phyloP scores from a whole-genome alignment of 2,797 vertebrate genomes.

The Aselliscus stoliczkanus region DNA sequence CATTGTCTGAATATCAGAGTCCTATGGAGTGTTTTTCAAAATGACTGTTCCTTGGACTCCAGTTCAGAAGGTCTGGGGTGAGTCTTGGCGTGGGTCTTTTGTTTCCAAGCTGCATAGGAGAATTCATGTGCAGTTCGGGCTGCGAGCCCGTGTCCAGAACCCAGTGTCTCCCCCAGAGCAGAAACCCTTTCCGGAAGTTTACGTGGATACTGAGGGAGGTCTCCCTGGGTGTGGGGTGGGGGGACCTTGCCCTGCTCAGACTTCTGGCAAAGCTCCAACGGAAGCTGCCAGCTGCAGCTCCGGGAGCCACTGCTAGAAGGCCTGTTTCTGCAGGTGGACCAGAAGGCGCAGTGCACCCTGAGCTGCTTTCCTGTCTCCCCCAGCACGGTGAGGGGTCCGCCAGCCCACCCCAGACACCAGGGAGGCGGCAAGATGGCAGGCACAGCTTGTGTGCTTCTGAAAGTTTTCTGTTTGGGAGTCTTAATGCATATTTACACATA shows the following conservation, averaged over 20 bases:
- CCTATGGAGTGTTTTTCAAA: no score
- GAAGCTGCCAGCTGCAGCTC: not conserved
- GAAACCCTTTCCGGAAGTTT: not conserved
- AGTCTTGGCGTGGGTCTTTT: not conserved
- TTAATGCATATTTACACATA: slow-evolving; percentile 56
- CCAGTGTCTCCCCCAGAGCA: not conserved
- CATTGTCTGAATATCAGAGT: not conserved
- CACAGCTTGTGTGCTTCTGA: not conserved
- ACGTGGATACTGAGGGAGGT: not conserved
- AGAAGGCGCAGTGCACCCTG: not conserved
- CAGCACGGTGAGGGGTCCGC: not conserved
- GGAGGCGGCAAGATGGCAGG: not conserved
- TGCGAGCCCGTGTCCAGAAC: not conserved
- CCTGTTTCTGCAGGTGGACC: not conserved
- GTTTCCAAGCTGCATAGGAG: not conserved
- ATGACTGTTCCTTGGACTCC: not conserved
- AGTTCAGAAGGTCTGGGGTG: not conserved
- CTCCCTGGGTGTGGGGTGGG: no score
- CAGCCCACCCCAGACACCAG: not conserved
- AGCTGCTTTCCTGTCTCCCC: not conserved
- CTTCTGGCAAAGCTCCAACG: not conserved
- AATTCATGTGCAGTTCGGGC: not conserved
- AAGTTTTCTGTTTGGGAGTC: slow-evolving; percentile 41
- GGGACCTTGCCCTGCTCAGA: no score
- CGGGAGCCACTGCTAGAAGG: no score